Base-by-base conservation (phyloP, 2,113 vertebrate genomes). In the Elephantulus edwardii region DNA sequence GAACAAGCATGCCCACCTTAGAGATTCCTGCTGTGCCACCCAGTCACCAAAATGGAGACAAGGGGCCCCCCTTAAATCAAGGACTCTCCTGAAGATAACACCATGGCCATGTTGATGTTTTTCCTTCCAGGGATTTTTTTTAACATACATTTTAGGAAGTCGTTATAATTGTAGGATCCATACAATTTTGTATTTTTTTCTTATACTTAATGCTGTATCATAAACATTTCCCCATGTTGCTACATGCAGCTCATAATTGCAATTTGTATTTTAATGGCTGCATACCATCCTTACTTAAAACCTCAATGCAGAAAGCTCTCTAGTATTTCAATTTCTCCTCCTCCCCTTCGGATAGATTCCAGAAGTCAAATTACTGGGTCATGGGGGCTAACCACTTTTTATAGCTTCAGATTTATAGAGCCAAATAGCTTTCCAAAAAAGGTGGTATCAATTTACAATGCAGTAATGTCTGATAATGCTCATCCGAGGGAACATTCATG, bases 251-350 rank as follows among this genome's bases (percentile, higher is more conserved):
- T 88, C 3, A 3, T 72, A 87, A 83, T 50, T 44, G 26, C 70
- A 44, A 56, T 86, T 74, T 80, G 91, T 78, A 52, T 38, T 38
- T 66, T 28, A 60, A 81, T 77, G 74, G n/a, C 52, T 77, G 64
- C 44, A 42, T 93, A 77, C 89, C 74, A 60, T 70, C 81, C 62
- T 86, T 92, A 94, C 95, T 44, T 52, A 90, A 84, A 87, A 87
- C 38, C n/a, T 91, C 92, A 81, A 60, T 86, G 68, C 71, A 52
- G 70, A 64, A 90, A 83, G 35, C 44, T 74, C 66, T 84, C 40
- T n/a, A n/a, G 12, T 40, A 74, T 76, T 83, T 90, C 66, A 75
- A 20, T 1, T 70, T 86, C 74, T 68, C 22, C 8, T 42, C 42
- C 74, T 68, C 22, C 8, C 48, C 42, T 68, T 48, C 86, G 62